Conservation (phyloP, 2,797 vertebrate species). For the Aphelocoma californica region DNA sequence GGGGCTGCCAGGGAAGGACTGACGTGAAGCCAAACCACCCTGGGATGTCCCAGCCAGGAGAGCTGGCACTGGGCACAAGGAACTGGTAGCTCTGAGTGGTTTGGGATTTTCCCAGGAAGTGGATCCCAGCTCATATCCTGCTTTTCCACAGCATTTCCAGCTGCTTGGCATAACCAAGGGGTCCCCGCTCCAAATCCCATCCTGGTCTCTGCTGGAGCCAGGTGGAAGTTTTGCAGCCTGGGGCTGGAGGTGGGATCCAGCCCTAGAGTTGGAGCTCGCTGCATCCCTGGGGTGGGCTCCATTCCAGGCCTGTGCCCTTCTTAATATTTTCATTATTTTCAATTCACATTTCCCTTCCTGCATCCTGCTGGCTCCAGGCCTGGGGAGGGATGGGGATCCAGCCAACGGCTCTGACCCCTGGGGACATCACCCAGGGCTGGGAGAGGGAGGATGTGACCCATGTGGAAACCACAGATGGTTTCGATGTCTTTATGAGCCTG, state of each 20-base stretch:
- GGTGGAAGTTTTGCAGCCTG: neutral
- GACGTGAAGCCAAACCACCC: neutral
- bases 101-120: neutral
- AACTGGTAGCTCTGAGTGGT: accelerated
- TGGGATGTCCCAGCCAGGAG: neutral
- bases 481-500: neutral
- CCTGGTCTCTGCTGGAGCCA: neutral
- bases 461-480: constrained; percentile 15
- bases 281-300: neutral
- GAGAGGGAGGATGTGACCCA: neutral
- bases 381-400: neutral
- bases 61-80: neutral
- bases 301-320: neutral
- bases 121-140: neutral
- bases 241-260: neutral
- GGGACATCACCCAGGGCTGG: neutral
- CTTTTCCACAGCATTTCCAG: neutral
- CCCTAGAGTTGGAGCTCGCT: neutral
- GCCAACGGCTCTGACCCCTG: neutral
- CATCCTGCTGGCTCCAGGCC: neutral
- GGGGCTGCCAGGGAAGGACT: neutral
- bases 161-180: neutral
- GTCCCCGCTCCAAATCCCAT: neutral
- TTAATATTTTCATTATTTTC: neutral
- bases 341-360: neutral